These are phyloP conservation scores for Zygogramma bicolorata DNA, from an alignment of 2,888 invertebrate genomes.

Conservation along the genomic window DNA sequence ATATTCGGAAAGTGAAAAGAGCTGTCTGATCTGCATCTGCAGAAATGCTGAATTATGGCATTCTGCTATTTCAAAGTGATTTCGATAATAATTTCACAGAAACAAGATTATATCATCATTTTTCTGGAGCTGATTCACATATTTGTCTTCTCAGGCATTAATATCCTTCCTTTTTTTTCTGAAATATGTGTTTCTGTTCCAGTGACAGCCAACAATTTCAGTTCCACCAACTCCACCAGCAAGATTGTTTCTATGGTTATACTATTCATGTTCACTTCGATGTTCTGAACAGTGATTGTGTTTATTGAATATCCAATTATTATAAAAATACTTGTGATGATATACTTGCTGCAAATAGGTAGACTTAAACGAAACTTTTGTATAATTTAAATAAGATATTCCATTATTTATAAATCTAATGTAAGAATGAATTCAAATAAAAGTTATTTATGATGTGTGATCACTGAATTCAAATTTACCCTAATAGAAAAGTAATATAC, in stretches of 20 bases:
- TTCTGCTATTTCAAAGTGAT: no score
- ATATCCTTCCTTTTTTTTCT: not conserved
- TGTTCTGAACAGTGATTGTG: constrained; percentile 3
- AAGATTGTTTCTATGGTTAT: constrained; percentile 1
- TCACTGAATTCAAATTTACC: no score
- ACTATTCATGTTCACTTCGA: not conserved
- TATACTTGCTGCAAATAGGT: constrained; percentile 47
- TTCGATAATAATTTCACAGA: no score
- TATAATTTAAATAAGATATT: constrained; percentile 27
- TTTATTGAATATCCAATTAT: constrained; percentile 6
- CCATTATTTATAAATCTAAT: constrained; percentile 21
- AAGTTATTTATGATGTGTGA: not conserved
- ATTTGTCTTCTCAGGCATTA: no score
- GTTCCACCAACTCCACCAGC: constrained; percentile 1
- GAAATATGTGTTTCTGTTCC: constrained; percentile 15
- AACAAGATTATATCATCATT: no score
- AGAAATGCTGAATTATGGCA: no score
- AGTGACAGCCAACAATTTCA: constrained; percentile 25
- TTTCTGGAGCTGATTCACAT: not conserved
- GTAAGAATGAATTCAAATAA: constrained; percentile 13
- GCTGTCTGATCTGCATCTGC: no score
- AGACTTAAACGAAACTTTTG: constrained; percentile 27
- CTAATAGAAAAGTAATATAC: no score
- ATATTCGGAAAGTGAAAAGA: no score
- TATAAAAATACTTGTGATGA: constrained; percentile 47